phyloP scores from a whole-genome alignment of 2,888 invertebrate genomes.

The Erynnis tages region DNA sequence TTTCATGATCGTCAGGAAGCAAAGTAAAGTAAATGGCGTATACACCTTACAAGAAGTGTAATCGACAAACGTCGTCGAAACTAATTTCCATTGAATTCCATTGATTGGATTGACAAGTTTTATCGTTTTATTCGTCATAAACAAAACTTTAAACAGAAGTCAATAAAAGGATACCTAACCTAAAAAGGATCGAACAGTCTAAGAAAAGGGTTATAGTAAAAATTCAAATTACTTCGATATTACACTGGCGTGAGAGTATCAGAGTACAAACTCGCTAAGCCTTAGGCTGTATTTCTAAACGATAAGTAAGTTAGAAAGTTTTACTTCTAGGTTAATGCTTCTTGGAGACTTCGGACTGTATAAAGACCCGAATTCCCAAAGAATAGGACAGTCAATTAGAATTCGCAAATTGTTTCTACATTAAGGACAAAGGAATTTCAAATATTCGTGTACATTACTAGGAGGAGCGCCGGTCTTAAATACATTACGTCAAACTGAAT shows the following conservation, averaged over 20 bases:
- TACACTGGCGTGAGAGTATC: neutral
- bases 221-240: neutral
- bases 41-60: too few relatives aligned
- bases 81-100: too few relatives aligned
- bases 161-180: too few relatives aligned
- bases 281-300: constrained; percentile 24
- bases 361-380: constrained; percentile 4
- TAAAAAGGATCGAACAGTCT: too few relatives aligned
- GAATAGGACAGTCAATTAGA: constrained; percentile 11
- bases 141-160: too few relatives aligned
- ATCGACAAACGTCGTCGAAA: too few relatives aligned
- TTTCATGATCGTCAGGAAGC: too few relatives aligned
- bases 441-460: neutral
- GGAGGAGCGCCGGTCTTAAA: neutral
- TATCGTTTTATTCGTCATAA: too few relatives aligned
- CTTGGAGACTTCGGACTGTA: constrained; percentile 22
- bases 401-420: constrained; percentile 14
- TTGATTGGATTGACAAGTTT: too few relatives aligned
- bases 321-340: constrained; percentile 19
- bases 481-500: neutral
- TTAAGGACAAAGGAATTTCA: constrained; percentile 9
- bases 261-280: constrained; percentile 24
- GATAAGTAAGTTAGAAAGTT: constrained; percentile 28
- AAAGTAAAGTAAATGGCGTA: too few relatives aligned
- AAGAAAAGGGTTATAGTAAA: neutral